These are phyloP conservation scores for Lucinisca nassula DNA, from an alignment of 2,888 invertebrate genomes.

Conservation along the genomic window DNA sequence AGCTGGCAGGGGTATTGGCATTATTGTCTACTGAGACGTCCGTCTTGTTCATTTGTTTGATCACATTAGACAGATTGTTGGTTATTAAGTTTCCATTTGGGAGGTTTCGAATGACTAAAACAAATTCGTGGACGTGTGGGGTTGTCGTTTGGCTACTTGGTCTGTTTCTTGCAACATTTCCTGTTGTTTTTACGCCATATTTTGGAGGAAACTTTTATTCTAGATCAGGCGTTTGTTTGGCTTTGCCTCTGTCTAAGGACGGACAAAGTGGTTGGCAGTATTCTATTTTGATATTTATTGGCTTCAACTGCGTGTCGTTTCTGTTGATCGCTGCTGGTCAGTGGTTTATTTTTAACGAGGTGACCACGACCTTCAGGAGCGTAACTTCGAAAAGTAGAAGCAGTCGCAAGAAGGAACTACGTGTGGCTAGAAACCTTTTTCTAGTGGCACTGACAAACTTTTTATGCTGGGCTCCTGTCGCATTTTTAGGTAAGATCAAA, in stretches of 20 bases:
- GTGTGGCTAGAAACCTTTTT: conserved; percentile 82
- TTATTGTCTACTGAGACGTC: conserved; percentile 90
- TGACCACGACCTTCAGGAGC: conserved; percentile 26
- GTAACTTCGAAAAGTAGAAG: neutral
- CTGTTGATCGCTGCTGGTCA: conserved; percentile 83
- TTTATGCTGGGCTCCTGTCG: conserved; percentile 82
- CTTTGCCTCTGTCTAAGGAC: conserved; percentile 84
- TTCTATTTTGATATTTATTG: conserved; percentile 84
- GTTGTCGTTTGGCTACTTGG: conserved; percentile 79
- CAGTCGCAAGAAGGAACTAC: conserved; percentile 57
- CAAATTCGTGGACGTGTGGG: conserved; percentile 70
- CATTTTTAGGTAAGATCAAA: conserved; percentile 58
- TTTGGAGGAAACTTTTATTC: conserved; percentile 84
- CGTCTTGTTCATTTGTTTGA: conserved; percentile 90
- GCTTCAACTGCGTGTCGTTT: conserved; percentile 83
- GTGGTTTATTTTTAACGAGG: conserved; percentile 82
- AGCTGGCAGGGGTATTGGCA: conserved; percentile 70
- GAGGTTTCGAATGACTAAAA: conserved; percentile 67
- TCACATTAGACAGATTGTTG: conserved; percentile 91
- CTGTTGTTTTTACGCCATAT: conserved; percentile 80
- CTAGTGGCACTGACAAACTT: conserved; percentile 82
- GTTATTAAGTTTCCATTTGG: conserved; percentile 90
- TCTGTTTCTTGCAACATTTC: conserved; percentile 79
- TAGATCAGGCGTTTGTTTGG: conserved; percentile 83
- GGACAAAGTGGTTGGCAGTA: conserved; percentile 86